phyloP scores from a whole-genome alignment of 2,888 invertebrate species.

The Xanthorhoe designata region DNA sequence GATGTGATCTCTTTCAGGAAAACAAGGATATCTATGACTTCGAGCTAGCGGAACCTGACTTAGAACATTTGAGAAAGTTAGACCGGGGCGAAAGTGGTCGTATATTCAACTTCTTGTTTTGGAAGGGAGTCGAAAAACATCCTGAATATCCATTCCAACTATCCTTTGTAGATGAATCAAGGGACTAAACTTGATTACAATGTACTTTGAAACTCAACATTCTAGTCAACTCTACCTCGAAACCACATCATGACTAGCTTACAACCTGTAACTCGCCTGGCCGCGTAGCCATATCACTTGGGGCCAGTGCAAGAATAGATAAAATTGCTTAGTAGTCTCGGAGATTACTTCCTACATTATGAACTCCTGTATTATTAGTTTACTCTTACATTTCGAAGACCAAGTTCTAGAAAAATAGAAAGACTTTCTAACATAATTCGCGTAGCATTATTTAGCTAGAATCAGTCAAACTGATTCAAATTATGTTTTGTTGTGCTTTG shows the following conservation, averaged over 20 bases:
- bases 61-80: slow-evolving; percentile 81
- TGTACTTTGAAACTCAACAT: slow-evolving; percentile 32
- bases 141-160: slow-evolving; percentile 88
- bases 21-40: slow-evolving; percentile 90
- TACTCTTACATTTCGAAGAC: slow-evolving; percentile 1
- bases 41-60: slow-evolving; percentile 83
- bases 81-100: slow-evolving; percentile 87
- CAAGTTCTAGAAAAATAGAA: slow-evolving; percentile 8
- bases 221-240: slow-evolving; percentile 56
- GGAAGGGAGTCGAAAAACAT: slow-evolving; percentile 89
- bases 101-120: slow-evolving; percentile 89
- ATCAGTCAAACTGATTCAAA: slow-evolving; percentile 58
- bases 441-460: slow-evolving; percentile 18
- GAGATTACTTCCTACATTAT: not conserved
- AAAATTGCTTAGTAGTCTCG: not conserved
- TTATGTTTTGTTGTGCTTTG: slow-evolving; percentile 36
- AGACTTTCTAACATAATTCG: slow-evolving; percentile 18
- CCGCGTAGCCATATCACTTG: not conserved
- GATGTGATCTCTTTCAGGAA: slow-evolving; percentile 62
- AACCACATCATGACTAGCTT: not conserved
- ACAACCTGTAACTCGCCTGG: not conserved
- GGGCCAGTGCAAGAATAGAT: not conserved
- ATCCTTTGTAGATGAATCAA: slow-evolving; percentile 24
- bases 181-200: slow-evolving; percentile 24
- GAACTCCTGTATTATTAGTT: not conserved